phyloP scores from a whole-genome alignment of 2,797 vertebrate genomes.

The Sebastes variabilis region DNA sequence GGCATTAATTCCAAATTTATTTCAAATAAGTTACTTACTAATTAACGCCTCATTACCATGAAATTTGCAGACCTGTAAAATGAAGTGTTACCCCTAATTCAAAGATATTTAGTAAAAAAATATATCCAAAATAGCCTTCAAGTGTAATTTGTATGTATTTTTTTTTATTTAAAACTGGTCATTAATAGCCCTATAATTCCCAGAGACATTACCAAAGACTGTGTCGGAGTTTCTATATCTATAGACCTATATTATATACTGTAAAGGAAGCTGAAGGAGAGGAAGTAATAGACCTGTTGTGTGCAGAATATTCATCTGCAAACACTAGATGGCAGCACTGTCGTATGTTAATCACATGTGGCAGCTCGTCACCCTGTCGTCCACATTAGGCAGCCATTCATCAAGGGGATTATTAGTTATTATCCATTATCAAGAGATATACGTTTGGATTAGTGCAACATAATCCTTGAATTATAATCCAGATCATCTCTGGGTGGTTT shows the following conservation, averaged over 20 bases:
- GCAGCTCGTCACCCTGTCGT: not conserved
- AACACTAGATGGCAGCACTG: constrained; percentile 72
- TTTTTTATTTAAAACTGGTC: not conserved
- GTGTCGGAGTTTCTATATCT: not conserved
- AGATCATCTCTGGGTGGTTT: constrained; percentile 51
- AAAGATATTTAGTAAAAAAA: not conserved
- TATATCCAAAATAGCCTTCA: not conserved
- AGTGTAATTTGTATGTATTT: not conserved
- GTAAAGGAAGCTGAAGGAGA: not conserved
- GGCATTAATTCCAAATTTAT: too few species aligned
- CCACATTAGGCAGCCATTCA: constrained; percentile 39
- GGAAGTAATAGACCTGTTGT: not conserved
- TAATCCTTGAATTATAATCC: constrained; percentile 66
- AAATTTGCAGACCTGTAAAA: not conserved
- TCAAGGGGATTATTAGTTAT: constrained; percentile 69
- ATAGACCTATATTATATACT: not conserved
- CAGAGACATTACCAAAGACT: not conserved
- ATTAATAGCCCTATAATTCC: not conserved
- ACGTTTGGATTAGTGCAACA: constrained; percentile 58
- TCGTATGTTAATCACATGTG: not conserved
- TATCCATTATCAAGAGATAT: constrained; percentile 62
- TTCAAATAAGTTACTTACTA: too few species aligned
- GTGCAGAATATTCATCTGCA: not conserved
- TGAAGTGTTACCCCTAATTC: not conserved
- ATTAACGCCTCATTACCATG: too few species aligned